Evolutionary conservation across 2,797 vertebrate genomes (phyloP).

Genomic region (Rhabdomys pumilio): DNA sequence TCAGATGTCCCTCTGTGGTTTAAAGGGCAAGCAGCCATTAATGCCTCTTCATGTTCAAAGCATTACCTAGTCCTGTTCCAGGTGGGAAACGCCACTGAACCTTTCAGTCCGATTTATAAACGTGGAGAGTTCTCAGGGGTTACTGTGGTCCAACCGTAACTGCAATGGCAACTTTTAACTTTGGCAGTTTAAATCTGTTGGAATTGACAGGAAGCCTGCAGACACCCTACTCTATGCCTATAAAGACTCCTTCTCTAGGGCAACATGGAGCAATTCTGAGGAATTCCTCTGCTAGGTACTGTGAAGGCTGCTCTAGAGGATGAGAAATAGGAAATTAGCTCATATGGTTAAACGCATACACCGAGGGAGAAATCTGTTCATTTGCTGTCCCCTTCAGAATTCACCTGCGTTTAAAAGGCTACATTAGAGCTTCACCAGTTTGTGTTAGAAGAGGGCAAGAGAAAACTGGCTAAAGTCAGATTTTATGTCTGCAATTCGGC

Average conservation of each 20-base stretch:
- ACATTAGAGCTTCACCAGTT: neutral
- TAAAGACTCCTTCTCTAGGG: slow-evolving; percentile 25
- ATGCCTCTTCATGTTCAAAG: slow-evolving; percentile 9
- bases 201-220: neutral
- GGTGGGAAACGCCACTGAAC: neutral
- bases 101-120: neutral
- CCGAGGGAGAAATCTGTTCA: slow-evolving; percentile 22
- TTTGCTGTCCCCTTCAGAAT: neutral
- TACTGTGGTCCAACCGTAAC: neutral
- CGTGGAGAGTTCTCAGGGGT: neutral
- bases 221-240: neutral
- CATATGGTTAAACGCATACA: neutral
- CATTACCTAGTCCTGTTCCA: neutral
- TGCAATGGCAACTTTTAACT: slow-evolving; percentile 7
- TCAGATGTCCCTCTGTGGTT: neutral
- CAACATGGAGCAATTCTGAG: neutral
- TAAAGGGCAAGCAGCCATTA: neutral
- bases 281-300: slow-evolving; percentile 25
- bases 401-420: neutral
- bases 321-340: slow-evolving; percentile 37
- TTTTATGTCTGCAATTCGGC: slow-evolving; percentile 38
- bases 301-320: neutral
- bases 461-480: slow-evolving; percentile 36
- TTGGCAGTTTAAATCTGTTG: slow-evolving; percentile 2
- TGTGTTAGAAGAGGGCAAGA: slow-evolving; percentile 1